Evolutionary conservation across 2,888 invertebrate species (phyloP).

Genomic region (Drosophila borealis): DNA sequence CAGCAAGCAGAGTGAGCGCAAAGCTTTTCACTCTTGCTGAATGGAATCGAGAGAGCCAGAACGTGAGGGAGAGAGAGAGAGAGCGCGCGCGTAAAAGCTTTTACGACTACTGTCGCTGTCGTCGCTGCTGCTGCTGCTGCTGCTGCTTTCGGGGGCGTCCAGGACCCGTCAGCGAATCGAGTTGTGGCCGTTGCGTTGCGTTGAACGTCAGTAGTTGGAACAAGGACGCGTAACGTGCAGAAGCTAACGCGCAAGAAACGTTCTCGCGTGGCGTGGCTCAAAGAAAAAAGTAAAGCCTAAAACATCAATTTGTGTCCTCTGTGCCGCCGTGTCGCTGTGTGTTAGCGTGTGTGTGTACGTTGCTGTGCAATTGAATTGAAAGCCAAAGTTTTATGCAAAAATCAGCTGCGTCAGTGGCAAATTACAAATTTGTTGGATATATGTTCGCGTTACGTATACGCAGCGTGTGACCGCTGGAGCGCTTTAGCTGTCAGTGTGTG

Average conservation of each 20-base stretch:
- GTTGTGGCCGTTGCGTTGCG: constrained; percentile 62
- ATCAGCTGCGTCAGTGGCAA: constrained; percentile 48
- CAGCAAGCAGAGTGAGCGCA: constrained; percentile 24
- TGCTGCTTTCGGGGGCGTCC: constrained; percentile 72
- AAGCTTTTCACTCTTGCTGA: constrained; percentile 62
- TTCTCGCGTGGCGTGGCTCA: constrained; percentile 31
- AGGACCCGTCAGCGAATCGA: constrained; percentile 82
- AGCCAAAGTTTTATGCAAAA: constrained; percentile 33
- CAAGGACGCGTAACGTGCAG: constrained; percentile 84
- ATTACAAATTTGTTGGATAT: constrained; percentile 29
- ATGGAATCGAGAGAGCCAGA: constrained; percentile 51
- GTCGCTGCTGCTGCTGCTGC: constrained; percentile 29
- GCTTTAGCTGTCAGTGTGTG: constrained; percentile 6
- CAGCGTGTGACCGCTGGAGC: constrained; percentile 51
- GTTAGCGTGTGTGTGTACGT: constrained; percentile 5
- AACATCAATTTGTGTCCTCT: constrained; percentile 29
- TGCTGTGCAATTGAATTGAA: constrained; percentile 16
- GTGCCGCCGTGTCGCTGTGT: constrained; percentile 22
- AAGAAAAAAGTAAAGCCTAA: constrained; percentile 35
- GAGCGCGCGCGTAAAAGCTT: constrained; percentile 52
- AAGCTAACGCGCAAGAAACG: constrained; percentile 62
- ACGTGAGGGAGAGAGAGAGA: constrained; percentile 22
- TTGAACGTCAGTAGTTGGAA: constrained; percentile 82
- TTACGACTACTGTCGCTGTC: constrained; percentile 8
- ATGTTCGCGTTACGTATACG: constrained; percentile 66